Conservation (phyloP, 2,888 invertebrate species). For the Rotaria macrura region DNA sequence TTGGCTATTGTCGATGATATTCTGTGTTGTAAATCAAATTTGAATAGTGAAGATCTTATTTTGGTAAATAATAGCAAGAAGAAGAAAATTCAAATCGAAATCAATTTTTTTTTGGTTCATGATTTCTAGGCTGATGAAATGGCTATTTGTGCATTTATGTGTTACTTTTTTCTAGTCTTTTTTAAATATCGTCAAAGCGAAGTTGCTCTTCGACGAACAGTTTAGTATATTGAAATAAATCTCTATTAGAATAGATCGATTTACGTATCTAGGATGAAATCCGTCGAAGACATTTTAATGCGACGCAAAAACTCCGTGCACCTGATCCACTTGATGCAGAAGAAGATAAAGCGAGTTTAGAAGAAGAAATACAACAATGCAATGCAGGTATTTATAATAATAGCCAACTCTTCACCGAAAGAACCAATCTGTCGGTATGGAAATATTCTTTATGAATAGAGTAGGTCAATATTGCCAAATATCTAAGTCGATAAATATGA, state of each 20-base stretch:
- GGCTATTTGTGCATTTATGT: slow-evolving; percentile 46
- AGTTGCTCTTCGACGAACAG: slow-evolving; percentile 41
- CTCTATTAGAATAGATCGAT: background rate
- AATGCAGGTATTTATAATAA: background rate
- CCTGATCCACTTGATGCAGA: background rate
- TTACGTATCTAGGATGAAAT: background rate
- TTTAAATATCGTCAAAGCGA: slow-evolving; percentile 46
- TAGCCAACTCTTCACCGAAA: background rate
- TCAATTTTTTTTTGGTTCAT: background rate
- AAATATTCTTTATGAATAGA: too few relatives aligned
- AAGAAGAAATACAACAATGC: background rate
- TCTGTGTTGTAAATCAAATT: slow-evolving; percentile 45
- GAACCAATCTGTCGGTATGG: too few relatives aligned
- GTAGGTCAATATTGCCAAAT: too few relatives aligned
- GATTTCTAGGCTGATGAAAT: slow-evolving; percentile 44
- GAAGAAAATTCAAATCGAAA: background rate
- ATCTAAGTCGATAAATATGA: too few relatives aligned
- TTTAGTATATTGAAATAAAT: slow-evolving; percentile 35
- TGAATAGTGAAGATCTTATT: slow-evolving; percentile 46
- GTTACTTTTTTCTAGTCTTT: slow-evolving; percentile 47
- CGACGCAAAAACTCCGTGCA: background rate
- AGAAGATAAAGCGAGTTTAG: background rate
- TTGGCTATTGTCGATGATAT: slow-evolving; percentile 44
- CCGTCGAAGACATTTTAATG: background rate
- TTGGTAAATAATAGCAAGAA: slow-evolving; percentile 38